Conservation (phyloP, 2,888 invertebrate genomes). For the Dendrolimus pini region DNA sequence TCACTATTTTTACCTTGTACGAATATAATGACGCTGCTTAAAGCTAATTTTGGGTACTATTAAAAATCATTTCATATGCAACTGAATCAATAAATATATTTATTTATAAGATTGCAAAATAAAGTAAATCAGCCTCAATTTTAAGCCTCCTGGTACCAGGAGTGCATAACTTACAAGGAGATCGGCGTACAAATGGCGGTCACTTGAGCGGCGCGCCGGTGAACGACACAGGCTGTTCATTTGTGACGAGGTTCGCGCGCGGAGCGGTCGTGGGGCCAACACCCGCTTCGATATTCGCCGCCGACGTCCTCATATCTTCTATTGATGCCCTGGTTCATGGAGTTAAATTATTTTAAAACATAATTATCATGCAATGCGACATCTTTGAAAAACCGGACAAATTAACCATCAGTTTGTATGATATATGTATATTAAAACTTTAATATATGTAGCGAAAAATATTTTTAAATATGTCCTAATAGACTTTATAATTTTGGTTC, state of each 20-base stretch:
- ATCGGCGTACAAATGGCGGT: constrained; percentile 18
- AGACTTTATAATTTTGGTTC: too few species aligned
- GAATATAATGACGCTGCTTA: too few species aligned
- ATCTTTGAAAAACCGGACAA: too few species aligned
- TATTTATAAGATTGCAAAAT: too few species aligned
- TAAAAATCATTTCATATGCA: too few species aligned
- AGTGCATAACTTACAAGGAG: constrained; percentile 17
- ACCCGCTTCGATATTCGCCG: constrained; percentile 69
- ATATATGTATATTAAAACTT: too few species aligned
- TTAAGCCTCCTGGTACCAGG: constrained; percentile 19
- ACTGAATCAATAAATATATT: too few species aligned
- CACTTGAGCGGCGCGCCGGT: constrained; percentile 78
- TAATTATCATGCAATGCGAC: constrained; percentile 1
- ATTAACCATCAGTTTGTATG: too few species aligned
- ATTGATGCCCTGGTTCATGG: constrained; percentile 80
- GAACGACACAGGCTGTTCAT: constrained; percentile 88
- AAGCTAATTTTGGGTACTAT: too few species aligned
- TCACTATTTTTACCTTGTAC: too few species aligned
- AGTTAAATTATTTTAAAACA: constrained; percentile 1
- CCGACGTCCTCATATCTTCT: constrained; percentile 87
- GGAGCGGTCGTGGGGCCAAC: constrained; percentile 71
- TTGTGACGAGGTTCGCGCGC: constrained; percentile 85
- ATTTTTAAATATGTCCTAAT: too few species aligned
- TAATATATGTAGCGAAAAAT: too few species aligned
- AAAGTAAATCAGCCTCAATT: not conserved